Percentiles rank a stretch among this genome's conserved stretches.
Conservation (phyloP, 2,888 invertebrate species). For the Papilio demoleus region DNA sequence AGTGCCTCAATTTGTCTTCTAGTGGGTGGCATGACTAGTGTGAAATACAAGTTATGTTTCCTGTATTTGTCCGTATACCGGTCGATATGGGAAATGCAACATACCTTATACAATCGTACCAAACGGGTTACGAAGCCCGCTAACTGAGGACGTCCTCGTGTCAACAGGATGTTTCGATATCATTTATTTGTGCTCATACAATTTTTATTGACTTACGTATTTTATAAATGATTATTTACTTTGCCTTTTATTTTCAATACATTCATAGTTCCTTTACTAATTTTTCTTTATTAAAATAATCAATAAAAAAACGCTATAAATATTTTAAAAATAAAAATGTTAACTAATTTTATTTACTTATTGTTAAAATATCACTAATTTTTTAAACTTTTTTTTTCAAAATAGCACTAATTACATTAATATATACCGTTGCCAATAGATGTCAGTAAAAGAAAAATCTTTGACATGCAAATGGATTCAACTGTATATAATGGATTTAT, state of each 20-base stretch:
- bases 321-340: no score
- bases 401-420: no score
- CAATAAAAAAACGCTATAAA: no score
- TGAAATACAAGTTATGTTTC: slow-evolving; percentile 11
- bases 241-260: no score
- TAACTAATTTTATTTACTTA: no score
- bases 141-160: slow-evolving; percentile 35
- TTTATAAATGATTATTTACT: no score
- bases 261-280: no score
- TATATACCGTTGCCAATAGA: no score
- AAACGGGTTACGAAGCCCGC: slow-evolving; percentile 39
- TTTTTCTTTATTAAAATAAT: no score
- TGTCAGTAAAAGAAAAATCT: not conserved
- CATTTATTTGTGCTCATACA: not conserved
- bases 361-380: no score
- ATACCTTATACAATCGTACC: slow-evolving; percentile 25
- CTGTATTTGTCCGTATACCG: not conserved
- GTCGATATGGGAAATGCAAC: slow-evolving; percentile 26
- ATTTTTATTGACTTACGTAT: not conserved
- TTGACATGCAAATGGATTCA: not conserved
- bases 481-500: slow-evolving; percentile 25
- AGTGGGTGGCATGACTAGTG: not conserved
- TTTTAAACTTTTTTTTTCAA: no score
- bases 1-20: no score
- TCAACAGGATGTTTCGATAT: slow-evolving; percentile 12